These are phyloP conservation scores for Pentamera pediparva DNA, from an alignment of 53 echinoderm and acorn worm genomes.

Conservation along the genomic window DNA sequence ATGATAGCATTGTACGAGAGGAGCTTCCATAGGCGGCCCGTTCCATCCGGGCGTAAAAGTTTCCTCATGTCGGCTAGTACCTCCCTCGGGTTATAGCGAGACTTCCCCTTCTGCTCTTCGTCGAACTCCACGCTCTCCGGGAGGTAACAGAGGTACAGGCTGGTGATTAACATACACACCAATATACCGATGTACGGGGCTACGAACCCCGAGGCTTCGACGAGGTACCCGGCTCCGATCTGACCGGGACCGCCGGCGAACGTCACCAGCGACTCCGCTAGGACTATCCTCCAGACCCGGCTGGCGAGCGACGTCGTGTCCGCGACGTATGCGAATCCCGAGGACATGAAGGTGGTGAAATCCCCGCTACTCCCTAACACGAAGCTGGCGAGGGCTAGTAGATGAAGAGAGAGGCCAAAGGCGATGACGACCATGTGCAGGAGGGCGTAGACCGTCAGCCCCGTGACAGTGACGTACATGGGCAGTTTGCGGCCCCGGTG, in stretches of 20 bases:
- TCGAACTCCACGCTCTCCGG: slow-evolving; percentile 37
- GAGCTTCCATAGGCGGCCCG: slow-evolving; percentile 50
- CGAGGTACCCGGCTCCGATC: slow-evolving; percentile 30
- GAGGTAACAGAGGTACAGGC: slow-evolving; percentile 31
- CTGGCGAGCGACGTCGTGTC: slow-evolving; percentile 34
- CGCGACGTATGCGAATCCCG: slow-evolving; percentile 48
- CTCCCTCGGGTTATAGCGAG: neutral
- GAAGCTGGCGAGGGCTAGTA: slow-evolving; percentile 24
- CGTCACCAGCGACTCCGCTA: slow-evolving; percentile 34
- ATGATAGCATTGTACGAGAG: slow-evolving; percentile 41
- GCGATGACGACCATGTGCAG: slow-evolving; percentile 18
- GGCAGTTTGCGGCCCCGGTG: slow-evolving; percentile 29
- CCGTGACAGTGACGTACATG: slow-evolving; percentile 38
- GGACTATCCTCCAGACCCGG: slow-evolving; percentile 37
- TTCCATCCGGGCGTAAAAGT: slow-evolving; percentile 36
- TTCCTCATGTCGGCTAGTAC: slow-evolving; percentile 14
- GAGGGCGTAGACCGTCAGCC: slow-evolving; percentile 33
- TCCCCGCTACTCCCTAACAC: slow-evolving; percentile 43
- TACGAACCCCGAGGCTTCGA: slow-evolving; percentile 26
- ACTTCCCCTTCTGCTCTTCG: slow-evolving; percentile 22
- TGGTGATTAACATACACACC: slow-evolving; percentile 19
- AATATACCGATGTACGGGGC: slow-evolving; percentile 36
- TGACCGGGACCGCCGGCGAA: slow-evolving; percentile 37
- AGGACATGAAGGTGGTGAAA: slow-evolving; percentile 43
- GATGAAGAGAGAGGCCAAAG: slow-evolving; percentile 19